phyloP scores from a whole-genome alignment of 2,888 invertebrate species.

The Tuberolachnus salignus region DNA sequence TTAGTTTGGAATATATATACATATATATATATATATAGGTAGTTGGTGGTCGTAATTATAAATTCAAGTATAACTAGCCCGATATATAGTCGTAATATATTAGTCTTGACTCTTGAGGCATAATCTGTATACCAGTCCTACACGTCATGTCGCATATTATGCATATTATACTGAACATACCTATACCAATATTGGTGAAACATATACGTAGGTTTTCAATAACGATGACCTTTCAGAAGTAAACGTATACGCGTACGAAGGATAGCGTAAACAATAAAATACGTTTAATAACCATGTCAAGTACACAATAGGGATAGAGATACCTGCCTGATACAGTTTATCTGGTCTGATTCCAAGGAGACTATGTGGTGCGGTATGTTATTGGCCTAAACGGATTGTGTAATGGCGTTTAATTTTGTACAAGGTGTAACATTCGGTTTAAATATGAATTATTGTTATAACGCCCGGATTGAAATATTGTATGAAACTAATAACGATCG shows the following conservation, averaged over 20 bases:
- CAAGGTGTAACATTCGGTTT: conserved; percentile 1
- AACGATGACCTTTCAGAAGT: conserved; percentile 32
- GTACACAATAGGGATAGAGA: conserved; percentile 43
- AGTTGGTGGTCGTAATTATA: background rate
- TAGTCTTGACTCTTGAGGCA: background rate
- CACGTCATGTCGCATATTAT: background rate
- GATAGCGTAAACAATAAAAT: conserved; percentile 49
- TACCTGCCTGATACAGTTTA: conserved; percentile 40
- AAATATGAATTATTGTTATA: background rate
- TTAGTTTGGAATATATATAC: no score
- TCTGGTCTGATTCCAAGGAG: conserved; percentile 28
- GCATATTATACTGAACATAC: background rate
- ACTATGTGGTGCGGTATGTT: background rate
- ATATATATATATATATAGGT: no score
- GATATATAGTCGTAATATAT: background rate
- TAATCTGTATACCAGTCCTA: background rate
- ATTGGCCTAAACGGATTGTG: background rate
- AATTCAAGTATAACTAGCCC: background rate
- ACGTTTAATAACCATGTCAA: conserved; percentile 34
- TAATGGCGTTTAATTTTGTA: conserved; percentile 24
- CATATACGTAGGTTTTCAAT: conserved; percentile 1
- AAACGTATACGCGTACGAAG: conserved; percentile 21
- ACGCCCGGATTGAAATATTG: background rate
- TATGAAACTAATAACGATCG: no score
- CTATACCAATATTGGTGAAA: background rate